Evolutionary conservation across 2,113 vertebrate genomes (phyloP), one percentile per base, ranked within the genome.

Genomic region (Dendropsophus ebraccatus): DNA sequence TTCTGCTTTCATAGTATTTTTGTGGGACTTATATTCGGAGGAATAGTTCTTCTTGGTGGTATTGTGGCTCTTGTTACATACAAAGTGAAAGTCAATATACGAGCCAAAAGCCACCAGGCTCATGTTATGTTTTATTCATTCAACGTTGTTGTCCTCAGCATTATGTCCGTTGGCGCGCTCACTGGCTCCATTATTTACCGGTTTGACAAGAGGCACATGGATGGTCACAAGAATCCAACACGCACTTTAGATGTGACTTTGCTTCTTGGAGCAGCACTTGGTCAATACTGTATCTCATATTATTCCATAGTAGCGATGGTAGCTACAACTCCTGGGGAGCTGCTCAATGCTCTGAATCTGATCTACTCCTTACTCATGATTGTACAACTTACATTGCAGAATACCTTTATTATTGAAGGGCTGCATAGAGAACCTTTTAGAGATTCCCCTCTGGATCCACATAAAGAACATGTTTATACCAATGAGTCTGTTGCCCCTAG

Each of bases 371-470:
- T 96, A 54, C 82, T 95, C 54, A 94, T 91, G 75, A 90, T 95
- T 69, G 74, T 94, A 47, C 93, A 96, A 87, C 88, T 95, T 1
- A 92, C 90, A 56, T 88, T 94, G 72, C 95, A 96, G 89, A 96
- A 96, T 79, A 85, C 92, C 65, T 96, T 96, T 87, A 93, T 96
- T 35, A 92, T 96, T 0, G 94, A 96, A 88, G 95, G 95, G 5
- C 90, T 96, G 19, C 94, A 95, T 54, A 90, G 94, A 11, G 88
- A 94, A 88, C 94, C 94, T 1, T 94, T 91, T 83, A 90, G 88
- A 0, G 91, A 94, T 69, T 82, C 81, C 11, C 62, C 92, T 83
- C 85, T 81, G 0, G 1, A 84, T 0, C 6, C 85, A 67, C 92
- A 90, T 87, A 94, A 94, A 82, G 92, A 93, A 5, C 93, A 95